Conservation (phyloP, 2,113 vertebrate genomes). For the Blennius ocellaris region DNA sequence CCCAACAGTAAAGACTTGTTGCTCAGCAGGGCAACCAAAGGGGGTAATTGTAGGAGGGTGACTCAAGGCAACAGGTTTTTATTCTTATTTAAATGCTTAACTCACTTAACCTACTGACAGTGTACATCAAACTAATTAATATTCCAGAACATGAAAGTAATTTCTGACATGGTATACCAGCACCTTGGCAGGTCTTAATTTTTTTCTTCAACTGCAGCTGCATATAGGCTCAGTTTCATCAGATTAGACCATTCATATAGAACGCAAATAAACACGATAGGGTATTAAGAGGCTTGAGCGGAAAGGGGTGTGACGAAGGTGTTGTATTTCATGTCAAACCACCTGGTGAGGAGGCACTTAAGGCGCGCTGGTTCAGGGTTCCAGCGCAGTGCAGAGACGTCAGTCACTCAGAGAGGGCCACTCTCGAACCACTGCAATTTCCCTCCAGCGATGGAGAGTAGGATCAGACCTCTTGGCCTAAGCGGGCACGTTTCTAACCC, state of each 20-base stretch:
- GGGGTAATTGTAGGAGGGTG: slow-evolving; percentile 38
- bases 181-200: background rate
- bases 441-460: slow-evolving; percentile 77
- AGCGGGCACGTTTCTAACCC: slow-evolving; percentile 42
- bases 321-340: slow-evolving; percentile 74
- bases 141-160: too few relatives aligned
- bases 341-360: slow-evolving; percentile 70
- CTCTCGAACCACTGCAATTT: background rate
- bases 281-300: slow-evolving; percentile 52
- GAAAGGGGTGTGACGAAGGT: slow-evolving; percentile 73
- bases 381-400: slow-evolving; percentile 38
- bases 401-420: slow-evolving; percentile 6
- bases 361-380: slow-evolving; percentile 38
- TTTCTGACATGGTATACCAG: background rate
- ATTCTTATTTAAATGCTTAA: background rate
- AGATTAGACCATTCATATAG: slow-evolving; percentile 63
- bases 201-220: slow-evolving; percentile 33
- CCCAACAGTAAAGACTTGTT: slow-evolving; percentile 55
- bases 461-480: slow-evolving; percentile 70
- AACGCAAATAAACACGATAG: slow-evolving; percentile 70
- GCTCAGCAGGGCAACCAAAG: slow-evolving; percentile 28
- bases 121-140: too few relatives aligned
- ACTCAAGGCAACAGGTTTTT: slow-evolving; percentile 45
- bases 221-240: slow-evolving; percentile 48
- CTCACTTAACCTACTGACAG: background rate